Evolutionary conservation across 1,140 invertebrate genomes (phyloP), one percentile per base, ranked within the genome.

Genomic region (Hestina assimilis): DNA sequence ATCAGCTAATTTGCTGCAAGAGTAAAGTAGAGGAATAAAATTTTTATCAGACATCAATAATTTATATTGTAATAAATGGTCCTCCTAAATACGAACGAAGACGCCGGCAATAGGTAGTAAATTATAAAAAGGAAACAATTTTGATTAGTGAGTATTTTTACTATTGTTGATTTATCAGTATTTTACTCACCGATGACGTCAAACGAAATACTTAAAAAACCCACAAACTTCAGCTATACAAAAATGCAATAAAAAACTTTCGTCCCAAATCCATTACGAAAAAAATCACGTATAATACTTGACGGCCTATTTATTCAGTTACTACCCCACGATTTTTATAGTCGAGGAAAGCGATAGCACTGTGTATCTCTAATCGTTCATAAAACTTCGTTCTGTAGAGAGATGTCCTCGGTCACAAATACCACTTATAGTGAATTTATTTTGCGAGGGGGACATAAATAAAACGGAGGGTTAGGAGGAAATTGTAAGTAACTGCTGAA

Each of bases 341-440:
- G 31, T 11, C 23, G 24, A n/a, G n/a, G 9, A 14, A 42, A 57
- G 45, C 31, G 46, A 51, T 47, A 28, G 41, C 43, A 14, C 15
- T 28, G 43, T 50, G 40, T 43, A 43, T 17, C 45, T 53, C 46
- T 63, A 63, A 63, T 63, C 60, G 60, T 63, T 63, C 60, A 58
- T 58, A 63, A 63, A 63, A 63, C 55, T 59, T 66, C 26, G 42
- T 66, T 63, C 51, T 48, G 59, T 46, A 52, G 54, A 56, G 33
- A 41, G 59, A 62, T 65, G 52, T 58, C 53, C 53, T 54, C 48
- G 42, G 59, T 65, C 74, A 60, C 73, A 79, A 79, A 79, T 75
- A 76, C 69, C 67, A 75, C 76, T 77, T 75, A 69, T 66, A 59
- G 35, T 59, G 58, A 72, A 79, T 79, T 72, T 79, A 79, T 79